Conservation (phyloP, 2,113 vertebrate species). For the Cheilinus undulatus region DNA sequence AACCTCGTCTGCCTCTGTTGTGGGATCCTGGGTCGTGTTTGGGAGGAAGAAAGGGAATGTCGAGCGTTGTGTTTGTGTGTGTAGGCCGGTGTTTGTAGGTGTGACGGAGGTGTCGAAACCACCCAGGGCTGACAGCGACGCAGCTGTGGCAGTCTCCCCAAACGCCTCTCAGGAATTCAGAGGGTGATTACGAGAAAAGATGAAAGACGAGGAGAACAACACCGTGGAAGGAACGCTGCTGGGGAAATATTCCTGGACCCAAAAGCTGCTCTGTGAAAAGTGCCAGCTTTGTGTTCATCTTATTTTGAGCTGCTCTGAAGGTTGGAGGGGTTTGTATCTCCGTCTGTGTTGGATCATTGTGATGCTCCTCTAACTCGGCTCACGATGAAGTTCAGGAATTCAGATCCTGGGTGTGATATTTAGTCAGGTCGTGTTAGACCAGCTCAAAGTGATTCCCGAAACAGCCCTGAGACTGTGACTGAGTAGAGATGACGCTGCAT, state of each 20-base stretch:
- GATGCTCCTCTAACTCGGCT: conserved; percentile 48
- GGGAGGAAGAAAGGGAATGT: conserved; percentile 4
- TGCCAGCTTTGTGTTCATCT: neutral
- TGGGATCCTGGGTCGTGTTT: conserved; percentile 30
- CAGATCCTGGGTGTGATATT: conserved; percentile 56
- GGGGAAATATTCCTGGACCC: conserved; percentile 1
- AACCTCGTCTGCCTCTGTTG: conserved; percentile 2
- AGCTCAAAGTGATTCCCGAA: conserved; percentile 57
- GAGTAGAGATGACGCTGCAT: neutral
- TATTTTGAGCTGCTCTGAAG: neutral
- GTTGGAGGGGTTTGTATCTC: conserved; percentile 7
- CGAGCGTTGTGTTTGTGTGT: conserved; percentile 18
- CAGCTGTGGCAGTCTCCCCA: conserved; percentile 38
- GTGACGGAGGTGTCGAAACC: conserved; percentile 45
- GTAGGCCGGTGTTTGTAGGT: conserved; percentile 19
- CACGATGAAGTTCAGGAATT: conserved; percentile 67
- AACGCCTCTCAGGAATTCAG: conserved; percentile 41
- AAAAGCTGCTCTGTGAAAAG: conserved; percentile 21
- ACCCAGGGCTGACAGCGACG: conserved; percentile 35
- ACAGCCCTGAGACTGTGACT: conserved; percentile 43
- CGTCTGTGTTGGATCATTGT: conserved; percentile 52
- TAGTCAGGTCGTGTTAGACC: conserved; percentile 49
- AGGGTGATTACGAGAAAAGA: conserved; percentile 17
- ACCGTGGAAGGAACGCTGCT: conserved; percentile 4
- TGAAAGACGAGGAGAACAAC: conserved; percentile 13